Evolutionary conservation across 2,113 vertebrate genomes (phyloP).

Genomic region (Choloepus hoffmanni): DNA sequence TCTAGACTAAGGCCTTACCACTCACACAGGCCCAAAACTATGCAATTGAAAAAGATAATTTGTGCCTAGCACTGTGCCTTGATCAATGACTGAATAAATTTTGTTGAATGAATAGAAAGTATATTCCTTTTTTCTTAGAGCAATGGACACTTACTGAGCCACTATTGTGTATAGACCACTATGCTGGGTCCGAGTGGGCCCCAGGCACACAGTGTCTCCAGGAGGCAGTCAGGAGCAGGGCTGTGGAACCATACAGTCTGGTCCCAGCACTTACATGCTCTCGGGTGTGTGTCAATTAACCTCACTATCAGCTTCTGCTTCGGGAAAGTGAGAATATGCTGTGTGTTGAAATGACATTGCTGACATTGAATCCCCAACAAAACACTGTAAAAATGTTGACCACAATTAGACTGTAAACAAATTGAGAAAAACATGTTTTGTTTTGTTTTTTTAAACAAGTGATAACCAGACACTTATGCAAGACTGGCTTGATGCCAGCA

Average conservation of each 20-base stretch:
- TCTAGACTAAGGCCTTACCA: not conserved
- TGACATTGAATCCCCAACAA: too few relatives aligned
- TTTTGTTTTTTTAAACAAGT: too few relatives aligned
- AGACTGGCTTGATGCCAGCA: too few relatives aligned
- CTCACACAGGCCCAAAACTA: not conserved
- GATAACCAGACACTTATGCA: too few relatives aligned
- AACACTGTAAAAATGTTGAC: too few relatives aligned
- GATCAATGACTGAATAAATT: not conserved
- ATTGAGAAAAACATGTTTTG: too few relatives aligned
- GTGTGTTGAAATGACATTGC: too few relatives aligned
- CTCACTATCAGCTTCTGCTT: not conserved
- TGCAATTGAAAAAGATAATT: not conserved
- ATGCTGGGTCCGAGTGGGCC: rapidly evolving
- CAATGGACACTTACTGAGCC: not conserved
- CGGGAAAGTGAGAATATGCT: not conserved
- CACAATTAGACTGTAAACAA: too few relatives aligned
- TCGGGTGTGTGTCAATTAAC: not conserved
- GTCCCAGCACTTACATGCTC: not conserved
- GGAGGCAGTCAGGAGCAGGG: not conserved
- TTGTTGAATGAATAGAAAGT: not conserved
- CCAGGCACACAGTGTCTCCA: not conserved
- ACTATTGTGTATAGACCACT: too few relatives aligned
- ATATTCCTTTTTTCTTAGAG: not conserved
- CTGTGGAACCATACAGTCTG: too few relatives aligned
- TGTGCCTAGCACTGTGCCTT: not conserved